A percentile compares a stretch with the other conserved stretches of the same genome.
These are phyloP conservation scores for Patiria pectinifera DNA, from an alignment of 53 echinoderm and acorn worm species.

Conservation along the genomic window DNA sequence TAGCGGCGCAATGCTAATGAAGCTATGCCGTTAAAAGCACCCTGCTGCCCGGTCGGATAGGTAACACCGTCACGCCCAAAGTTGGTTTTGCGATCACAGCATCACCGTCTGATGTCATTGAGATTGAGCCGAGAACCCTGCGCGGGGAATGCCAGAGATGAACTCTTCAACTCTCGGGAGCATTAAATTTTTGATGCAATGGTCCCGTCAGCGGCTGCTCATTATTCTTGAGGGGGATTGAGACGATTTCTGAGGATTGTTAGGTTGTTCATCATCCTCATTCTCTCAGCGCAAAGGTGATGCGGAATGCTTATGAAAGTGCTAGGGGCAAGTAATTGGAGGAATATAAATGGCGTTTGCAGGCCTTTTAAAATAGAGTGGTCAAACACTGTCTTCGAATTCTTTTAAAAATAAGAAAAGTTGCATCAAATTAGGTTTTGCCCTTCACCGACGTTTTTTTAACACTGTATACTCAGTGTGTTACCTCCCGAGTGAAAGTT, in stretches of 20 bases:
- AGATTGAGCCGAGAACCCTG: not conserved
- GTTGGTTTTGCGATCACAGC: not conserved
- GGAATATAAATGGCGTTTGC: not conserved
- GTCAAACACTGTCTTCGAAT: too few species aligned
- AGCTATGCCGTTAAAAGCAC: not conserved
- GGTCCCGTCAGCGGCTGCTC: not conserved
- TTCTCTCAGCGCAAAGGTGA: too few species aligned
- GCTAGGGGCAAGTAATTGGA: not conserved
- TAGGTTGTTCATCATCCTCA: too few species aligned
- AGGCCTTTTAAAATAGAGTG: not conserved
- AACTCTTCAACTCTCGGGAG: not conserved
- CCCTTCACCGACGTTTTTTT: too few species aligned
- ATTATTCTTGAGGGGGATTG: not conserved
- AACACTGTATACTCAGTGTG: too few species aligned
- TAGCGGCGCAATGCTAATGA: not conserved
- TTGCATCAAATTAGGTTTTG: too few species aligned
- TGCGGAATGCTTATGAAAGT: too few species aligned
- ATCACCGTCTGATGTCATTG: not conserved
- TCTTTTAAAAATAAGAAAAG: too few species aligned
- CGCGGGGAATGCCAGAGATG: not conserved
- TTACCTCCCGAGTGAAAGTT: too few species aligned
- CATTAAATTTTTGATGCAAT: not conserved
- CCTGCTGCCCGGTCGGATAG: not conserved
- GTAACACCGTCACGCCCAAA: constrained; percentile 1
- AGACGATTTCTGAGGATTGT: not conserved